Percentiles rank a stretch among this genome's conserved stretches.
Conservation (phyloP, 2,797 vertebrate genomes). For the Chromis chromis region DNA sequence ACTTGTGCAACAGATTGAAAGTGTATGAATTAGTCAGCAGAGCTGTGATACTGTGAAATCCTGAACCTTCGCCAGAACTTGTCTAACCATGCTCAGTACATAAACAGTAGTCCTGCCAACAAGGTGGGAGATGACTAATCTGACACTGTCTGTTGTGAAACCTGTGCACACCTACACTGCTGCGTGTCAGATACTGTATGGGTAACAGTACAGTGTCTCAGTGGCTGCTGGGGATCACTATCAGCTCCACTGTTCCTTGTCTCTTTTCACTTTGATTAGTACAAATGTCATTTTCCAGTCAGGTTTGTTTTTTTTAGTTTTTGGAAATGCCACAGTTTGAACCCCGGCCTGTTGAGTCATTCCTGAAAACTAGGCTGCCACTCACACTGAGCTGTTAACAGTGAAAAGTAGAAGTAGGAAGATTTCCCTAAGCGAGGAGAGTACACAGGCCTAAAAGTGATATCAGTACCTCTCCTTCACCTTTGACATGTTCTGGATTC, state of each 20-base stretch:
- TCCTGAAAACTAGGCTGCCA: too few species aligned
- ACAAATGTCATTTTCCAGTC: not conserved
- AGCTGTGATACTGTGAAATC: not conserved
- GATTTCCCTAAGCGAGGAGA: too few species aligned
- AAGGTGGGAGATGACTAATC: conserved; percentile 7
- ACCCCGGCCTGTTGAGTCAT: too few species aligned
- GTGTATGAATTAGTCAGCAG: not conserved
- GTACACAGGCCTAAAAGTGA: too few species aligned
- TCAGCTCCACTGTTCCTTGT: too few species aligned
- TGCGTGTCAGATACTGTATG: not conserved
- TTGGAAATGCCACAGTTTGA: not conserved
- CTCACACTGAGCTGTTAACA: too few species aligned
- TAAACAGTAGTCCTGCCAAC: conserved; percentile 1
- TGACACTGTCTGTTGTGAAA: not conserved
- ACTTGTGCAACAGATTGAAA: not conserved
- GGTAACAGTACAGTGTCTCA: not conserved
- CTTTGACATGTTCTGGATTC: too few species aligned
- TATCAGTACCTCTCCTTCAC: too few species aligned
- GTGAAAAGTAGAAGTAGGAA: too few species aligned
- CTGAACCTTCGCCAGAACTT: not conserved
- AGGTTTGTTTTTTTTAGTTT: not conserved
- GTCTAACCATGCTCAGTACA: not conserved
- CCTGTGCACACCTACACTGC: conserved; percentile 17
- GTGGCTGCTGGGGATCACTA: not conserved
- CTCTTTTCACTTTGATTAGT: not conserved